phyloP scores from a whole-genome alignment of 1,140 invertebrate species.

The Bombus confusus region DNA sequence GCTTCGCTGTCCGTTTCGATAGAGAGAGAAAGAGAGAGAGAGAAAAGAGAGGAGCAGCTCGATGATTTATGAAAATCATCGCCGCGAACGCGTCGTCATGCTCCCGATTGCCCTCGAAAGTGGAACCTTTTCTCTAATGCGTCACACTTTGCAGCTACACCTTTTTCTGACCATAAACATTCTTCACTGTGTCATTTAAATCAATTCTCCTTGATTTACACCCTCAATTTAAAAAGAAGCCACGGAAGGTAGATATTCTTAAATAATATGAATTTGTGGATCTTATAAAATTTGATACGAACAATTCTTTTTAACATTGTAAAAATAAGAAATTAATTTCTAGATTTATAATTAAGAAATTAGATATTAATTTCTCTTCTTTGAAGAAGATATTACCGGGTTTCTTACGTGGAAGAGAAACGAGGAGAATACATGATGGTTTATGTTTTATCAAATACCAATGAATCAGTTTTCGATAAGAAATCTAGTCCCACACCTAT shows the following conservation, averaged over 20 bases:
- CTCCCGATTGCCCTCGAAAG: slow-evolving; percentile 23
- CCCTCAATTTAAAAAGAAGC: not conserved
- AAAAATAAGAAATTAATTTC: not conserved
- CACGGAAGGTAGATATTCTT: not conserved
- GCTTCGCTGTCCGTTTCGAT: slow-evolving; percentile 62
- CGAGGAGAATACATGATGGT: too few relatives aligned
- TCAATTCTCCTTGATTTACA: not conserved
- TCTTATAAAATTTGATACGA: not conserved
- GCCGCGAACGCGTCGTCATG: not conserved
- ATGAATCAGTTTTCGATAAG: slow-evolving; percentile 12
- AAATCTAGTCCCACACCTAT: not conserved
- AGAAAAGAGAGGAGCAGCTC: not conserved
- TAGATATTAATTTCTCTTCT: not conserved
- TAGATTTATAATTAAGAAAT: not conserved
- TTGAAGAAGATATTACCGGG: not conserved
- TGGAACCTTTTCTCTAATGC: slow-evolving; percentile 36
- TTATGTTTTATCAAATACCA: not conserved
- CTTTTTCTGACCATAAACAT: not conserved
- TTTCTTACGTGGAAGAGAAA: not conserved
- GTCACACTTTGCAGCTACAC: slow-evolving; percentile 8
- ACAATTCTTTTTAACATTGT: not conserved
- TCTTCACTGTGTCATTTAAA: not conserved
- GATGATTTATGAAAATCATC: slow-evolving; percentile 53
- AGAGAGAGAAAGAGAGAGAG: not conserved
- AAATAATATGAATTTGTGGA: not conserved